A percentile compares a stretch with the other conserved stretches of the same genome.
phyloP scores from a whole-genome alignment of 2,888 invertebrate species.

The Synanthedon formicaeformis region DNA sequence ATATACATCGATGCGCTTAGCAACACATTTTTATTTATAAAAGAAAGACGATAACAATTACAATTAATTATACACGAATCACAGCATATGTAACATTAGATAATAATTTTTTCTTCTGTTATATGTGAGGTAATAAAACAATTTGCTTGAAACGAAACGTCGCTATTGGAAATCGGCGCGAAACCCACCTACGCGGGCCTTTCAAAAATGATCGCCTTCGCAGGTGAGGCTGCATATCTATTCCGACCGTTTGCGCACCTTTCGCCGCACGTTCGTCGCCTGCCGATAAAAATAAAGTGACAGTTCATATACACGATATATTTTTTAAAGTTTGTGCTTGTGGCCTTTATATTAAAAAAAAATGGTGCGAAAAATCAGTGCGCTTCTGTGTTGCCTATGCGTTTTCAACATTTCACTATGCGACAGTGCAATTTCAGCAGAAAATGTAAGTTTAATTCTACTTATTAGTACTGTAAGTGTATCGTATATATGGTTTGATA shows the following conservation, averaged over 20 bases:
- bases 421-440: conserved; percentile 58
- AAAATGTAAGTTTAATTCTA: conserved; percentile 40
- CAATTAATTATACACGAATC: too few species aligned
- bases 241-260: conserved; percentile 47
- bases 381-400: conserved; percentile 51
- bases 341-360: conserved; percentile 9
- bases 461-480: background rate
- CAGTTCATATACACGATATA: background rate
- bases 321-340: conserved; percentile 11
- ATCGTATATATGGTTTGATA: too few species aligned
- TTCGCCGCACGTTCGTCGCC: conserved; percentile 37
- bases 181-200: conserved; percentile 70
- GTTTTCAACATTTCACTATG: conserved; percentile 53
- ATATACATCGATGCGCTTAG: too few species aligned
- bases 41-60: too few species aligned
- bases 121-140: too few species aligned
- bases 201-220: conserved; percentile 61
- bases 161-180: conserved; percentile 43
- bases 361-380: conserved; percentile 62
- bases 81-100: too few species aligned
- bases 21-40: too few species aligned
- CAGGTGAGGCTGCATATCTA: conserved; percentile 35
- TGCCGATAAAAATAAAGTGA: conserved; percentile 15
- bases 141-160: conserved; percentile 41
- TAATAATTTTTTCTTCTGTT: too few species aligned